phyloP scores from a whole-genome alignment of 2,888 invertebrate genomes.

The Prostheceraeus crozeri region DNA sequence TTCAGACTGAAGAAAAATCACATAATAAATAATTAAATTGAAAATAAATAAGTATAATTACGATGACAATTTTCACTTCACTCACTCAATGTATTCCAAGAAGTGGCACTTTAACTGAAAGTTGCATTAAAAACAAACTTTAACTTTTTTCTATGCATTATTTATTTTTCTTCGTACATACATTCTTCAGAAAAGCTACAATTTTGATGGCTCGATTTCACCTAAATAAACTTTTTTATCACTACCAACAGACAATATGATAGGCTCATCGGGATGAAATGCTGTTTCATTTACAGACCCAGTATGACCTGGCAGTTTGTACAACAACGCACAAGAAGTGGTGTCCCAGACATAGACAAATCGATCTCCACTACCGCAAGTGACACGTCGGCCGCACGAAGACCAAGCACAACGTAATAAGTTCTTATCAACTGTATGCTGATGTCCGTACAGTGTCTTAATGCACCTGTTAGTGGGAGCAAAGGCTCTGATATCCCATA shows the following conservation, averaged over 20 bases:
- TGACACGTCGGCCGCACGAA: constrained; percentile 78
- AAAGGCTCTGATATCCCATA: constrained; percentile 94
- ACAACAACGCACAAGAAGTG: constrained; percentile 76
- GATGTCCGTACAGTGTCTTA: constrained; percentile 81
- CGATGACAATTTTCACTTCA: too few species aligned
- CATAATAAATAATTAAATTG: too few species aligned
- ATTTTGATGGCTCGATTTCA: constrained; percentile 70
- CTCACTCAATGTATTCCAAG: too few species aligned
- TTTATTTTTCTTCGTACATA: too few species aligned
- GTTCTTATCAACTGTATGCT: constrained; percentile 96
- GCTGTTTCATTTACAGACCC: constrained; percentile 92
- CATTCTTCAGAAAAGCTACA: too few species aligned
- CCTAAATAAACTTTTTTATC: constrained; percentile 91
- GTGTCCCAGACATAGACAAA: constrained; percentile 96
- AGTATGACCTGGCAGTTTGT: constrained; percentile 93
- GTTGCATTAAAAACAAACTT: too few species aligned
- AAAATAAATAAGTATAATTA: too few species aligned
- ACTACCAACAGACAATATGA: constrained; percentile 83
- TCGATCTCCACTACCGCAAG: constrained; percentile 86
- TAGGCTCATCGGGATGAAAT: constrained; percentile 86
- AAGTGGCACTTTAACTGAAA: too few species aligned
- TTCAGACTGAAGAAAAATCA: too few species aligned
- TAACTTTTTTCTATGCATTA: too few species aligned
- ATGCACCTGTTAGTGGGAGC: constrained; percentile 81
- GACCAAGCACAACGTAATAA: constrained; percentile 86